phyloP scores from a whole-genome alignment of 2,113 vertebrate genomes.

The Lagopus leucura region DNA sequence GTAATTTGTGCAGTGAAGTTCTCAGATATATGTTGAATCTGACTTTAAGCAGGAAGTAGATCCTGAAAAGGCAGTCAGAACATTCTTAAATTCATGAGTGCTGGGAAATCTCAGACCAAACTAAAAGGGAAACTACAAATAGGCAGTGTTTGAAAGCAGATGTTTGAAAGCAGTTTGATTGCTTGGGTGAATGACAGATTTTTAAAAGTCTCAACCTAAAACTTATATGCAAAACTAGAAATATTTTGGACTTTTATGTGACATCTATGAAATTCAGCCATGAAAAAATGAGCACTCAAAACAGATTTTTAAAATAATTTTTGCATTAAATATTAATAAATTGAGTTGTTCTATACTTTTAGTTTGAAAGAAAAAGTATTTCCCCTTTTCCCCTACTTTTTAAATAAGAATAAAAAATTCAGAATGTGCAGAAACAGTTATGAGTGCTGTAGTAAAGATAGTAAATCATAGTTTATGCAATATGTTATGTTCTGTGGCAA shows the following conservation, averaged over 20 bases:
- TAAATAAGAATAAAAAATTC: neutral
- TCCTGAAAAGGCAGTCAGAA: neutral
- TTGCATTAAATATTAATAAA: neutral
- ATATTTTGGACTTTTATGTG: neutral
- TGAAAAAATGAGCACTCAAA: neutral
- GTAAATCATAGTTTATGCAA: neutral
- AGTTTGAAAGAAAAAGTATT: neutral
- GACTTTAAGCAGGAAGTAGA: neutral
- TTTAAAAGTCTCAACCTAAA: neutral
- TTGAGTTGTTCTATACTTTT: neutral
- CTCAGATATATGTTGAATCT: neutral
- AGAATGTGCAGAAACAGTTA: neutral
- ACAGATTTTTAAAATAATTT: neutral
- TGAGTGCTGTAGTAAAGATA: neutral
- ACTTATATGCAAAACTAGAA: neutral
- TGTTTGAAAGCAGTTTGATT: neutral
- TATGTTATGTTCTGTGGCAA: neutral
- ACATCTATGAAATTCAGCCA: accelerated
- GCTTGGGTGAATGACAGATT: neutral
- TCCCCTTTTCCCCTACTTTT: neutral
- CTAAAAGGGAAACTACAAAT: too few relatives aligned
- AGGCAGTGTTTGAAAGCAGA: neutral
- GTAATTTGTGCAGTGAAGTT: too few relatives aligned
- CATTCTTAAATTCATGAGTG: neutral
- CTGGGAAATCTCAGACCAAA: neutral